phyloP scores from a whole-genome alignment of 2,888 invertebrate genomes.

The Neoaliturus tenellus region DNA sequence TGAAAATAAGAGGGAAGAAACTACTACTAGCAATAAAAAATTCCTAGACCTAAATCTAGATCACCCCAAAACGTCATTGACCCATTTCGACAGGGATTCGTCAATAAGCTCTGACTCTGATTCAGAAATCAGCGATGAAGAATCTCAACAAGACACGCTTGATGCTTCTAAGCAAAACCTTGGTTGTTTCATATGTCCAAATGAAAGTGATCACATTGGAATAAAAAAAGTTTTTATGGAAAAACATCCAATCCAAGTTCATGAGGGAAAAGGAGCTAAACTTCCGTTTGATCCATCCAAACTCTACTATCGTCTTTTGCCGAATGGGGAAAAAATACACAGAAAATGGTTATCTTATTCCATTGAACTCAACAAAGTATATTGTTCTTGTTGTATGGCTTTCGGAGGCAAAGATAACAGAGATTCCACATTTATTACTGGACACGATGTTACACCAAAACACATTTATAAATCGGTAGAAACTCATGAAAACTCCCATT shows the following conservation, averaged over 20 bases:
- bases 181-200: slow-evolving; percentile 49
- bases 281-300: slow-evolving; percentile 41
- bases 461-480: slow-evolving; percentile 42
- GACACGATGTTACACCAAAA: slow-evolving; percentile 28
- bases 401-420: slow-evolving; percentile 50
- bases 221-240: slow-evolving; percentile 47
- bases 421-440: slow-evolving; percentile 45
- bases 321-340: slow-evolving; percentile 50
- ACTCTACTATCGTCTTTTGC: slow-evolving; percentile 46
- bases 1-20: slow-evolving; percentile 36
- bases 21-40: background rate
- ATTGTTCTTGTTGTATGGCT: slow-evolving; percentile 51
- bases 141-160: slow-evolving; percentile 28
- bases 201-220: slow-evolving; percentile 40
- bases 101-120: slow-evolving; percentile 40
- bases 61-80: slow-evolving; percentile 15
- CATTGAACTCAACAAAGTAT: slow-evolving; percentile 42
- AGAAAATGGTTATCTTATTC: slow-evolving; percentile 51
- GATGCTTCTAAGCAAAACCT: slow-evolving; percentile 29
- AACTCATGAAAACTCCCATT: slow-evolving; percentile 33
- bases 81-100: slow-evolving; percentile 31
- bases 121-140: slow-evolving; percentile 29
- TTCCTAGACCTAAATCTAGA: slow-evolving; percentile 35
- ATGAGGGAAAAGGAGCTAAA: slow-evolving; percentile 50
- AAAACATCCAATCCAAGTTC: slow-evolving; percentile 47